Evolutionary conservation across 2,113 vertebrate species (phyloP), one percentile per base, ranked within the genome.

Genomic region (Lophius piscatorius): DNA sequence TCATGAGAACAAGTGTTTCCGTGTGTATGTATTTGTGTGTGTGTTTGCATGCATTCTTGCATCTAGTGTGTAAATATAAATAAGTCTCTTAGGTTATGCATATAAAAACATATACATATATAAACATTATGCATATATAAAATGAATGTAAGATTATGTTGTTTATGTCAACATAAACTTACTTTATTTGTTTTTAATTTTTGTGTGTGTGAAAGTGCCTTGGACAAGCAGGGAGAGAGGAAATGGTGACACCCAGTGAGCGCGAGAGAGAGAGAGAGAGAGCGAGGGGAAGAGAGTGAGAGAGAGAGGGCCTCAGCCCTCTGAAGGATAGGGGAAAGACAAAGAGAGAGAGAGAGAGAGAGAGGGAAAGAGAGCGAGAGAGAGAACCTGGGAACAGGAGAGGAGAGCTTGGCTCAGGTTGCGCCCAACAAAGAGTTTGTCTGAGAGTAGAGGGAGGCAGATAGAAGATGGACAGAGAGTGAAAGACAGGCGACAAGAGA

Each of bases 181-280:
- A 28, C 5, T 9, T 9, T 28, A 9, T 28, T 5, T 39, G 36
- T 39, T n/a, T 39, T n/a, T 39, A 5, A n/a, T 28, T 13, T 29
- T 1, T 14, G 0, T 44, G n/a, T 69, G 23, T 66, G 45, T 69
- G 62, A 21, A 24, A 28, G 38, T 31, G 35, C 41, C 36, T 36
- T 17, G 59, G 46, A 80, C 75, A 85, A 81, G 82, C 64, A 58
- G 70, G 67, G 81, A 70, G 78, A 80, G 77, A 85, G 88, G 86
- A 91, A 89, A 84, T 29, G 79, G 82, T 87, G 85, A 88, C 88
- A 87, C 90, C 86, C 86, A 74, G 59, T 77, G 59, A 65, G 68
- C 42, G 47, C 55, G 64, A 26, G 59, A 79, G 59, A 65, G 68
- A 46, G 47, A 57, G 64, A 26, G 57, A 51, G 34, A 51, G 68